Percentiles rank a stretch among this genome's conserved stretches.
These are phyloP conservation scores for Protobothrops flavoviridis DNA, from an alignment of 2,113 vertebrate species.

Conservation along the genomic window DNA sequence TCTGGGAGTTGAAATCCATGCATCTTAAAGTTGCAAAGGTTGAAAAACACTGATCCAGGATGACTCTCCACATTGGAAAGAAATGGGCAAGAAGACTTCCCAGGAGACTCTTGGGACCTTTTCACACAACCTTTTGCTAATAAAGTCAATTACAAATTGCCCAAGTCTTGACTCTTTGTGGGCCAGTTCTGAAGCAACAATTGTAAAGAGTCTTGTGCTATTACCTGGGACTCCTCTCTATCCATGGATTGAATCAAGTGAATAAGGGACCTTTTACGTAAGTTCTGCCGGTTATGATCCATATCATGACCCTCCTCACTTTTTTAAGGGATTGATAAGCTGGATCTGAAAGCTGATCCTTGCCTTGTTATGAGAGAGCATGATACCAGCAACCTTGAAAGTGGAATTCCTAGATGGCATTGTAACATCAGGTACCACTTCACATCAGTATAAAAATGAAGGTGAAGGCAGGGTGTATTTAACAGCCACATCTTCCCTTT, in stretches of 20 bases:
- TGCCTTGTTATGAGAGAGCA: neutral
- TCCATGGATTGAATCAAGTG: neutral
- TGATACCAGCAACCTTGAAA: neutral
- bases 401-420: neutral
- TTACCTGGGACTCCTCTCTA: neutral
- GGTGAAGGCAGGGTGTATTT: neutral
- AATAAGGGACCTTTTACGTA: neutral
- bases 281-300: neutral
- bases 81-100: neutral
- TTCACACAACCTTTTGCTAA: neutral
- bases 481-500: neutral
- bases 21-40: neutral
- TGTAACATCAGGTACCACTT: neutral
- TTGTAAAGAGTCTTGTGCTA: neutral
- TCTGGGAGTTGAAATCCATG: neutral
- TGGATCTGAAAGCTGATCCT: neutral
- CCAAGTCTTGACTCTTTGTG: neutral
- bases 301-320: neutral
- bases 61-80: neutral
- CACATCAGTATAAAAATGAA: neutral
- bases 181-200: neutral
- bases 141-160: neutral
- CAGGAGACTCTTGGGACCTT: neutral
- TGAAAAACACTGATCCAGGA: neutral
- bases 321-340: neutral